Base-by-base conservation (phyloP, 2,888 invertebrate genomes). In the Trachelus iudaicus region DNA sequence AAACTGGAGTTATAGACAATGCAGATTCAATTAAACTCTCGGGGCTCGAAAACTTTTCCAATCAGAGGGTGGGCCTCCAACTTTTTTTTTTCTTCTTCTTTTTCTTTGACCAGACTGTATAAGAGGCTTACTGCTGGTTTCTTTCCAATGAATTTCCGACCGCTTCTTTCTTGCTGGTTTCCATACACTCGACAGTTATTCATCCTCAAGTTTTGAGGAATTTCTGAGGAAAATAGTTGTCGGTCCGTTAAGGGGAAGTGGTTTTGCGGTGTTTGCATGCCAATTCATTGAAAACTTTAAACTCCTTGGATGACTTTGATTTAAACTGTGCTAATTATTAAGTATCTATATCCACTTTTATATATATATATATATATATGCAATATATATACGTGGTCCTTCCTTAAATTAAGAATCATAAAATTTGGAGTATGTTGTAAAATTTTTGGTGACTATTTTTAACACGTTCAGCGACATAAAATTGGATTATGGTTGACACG, bases 11-110 rank as follows among this genome's bases (percentile, higher is more conserved):
- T 78, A 71, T 76, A 78, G 83, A 86, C 83, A 84, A 89, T 88
- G 86, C 86, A 87, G 85, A 89, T 89, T 89, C 86, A 87, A 88
- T 88, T 87, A 87, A 88, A 89, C 83, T 86, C 83, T 76, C 78
- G 73, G 76, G 76, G 84, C 80, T 11, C 81, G 83, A 84, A 86
- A 89, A 89, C 87, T 89, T 89, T 89, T 89, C 85, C 87, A 89
- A 90, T 90, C 89, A 89, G 86, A 86, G 83, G 79, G 83, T 82
- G 80, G 80, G 81, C 76, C 77, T 31, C 34, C 74, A 80, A 69
- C 79, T 79, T 81, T 81, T 84, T 82, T 80, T 82, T 80, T 81
- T 56, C 23, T 79, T 78, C 75, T 68, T 56, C 23, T 80, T 78
- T 75, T 68, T 69, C 2, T 76, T 76, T 56, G 77, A 76, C 78